These are phyloP conservation scores for Chloroclysta siterata DNA, from an alignment of 2,888 invertebrate species.

Conservation along the genomic window DNA sequence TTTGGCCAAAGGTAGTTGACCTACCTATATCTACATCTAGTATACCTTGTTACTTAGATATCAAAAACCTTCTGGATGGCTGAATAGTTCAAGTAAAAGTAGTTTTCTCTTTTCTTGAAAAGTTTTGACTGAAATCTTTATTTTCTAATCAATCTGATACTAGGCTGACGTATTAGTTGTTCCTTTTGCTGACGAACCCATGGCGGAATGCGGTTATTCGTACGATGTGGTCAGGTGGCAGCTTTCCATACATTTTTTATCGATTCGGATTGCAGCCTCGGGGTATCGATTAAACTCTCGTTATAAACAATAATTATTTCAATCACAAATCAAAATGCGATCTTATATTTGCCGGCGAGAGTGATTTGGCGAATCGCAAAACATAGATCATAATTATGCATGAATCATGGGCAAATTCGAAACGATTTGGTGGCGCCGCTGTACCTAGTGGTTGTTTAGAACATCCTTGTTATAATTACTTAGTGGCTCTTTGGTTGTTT, in stretches of 20 bases:
- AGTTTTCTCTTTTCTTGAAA: neutral
- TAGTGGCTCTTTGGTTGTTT: neutral
- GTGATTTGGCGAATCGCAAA: conserved; percentile 42
- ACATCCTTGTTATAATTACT: neutral
- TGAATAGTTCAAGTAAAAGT: no score
- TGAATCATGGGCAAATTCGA: conserved; percentile 30
- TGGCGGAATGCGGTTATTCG: conserved; percentile 67
- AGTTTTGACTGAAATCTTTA: neutral
- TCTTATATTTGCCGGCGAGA: conserved; percentile 49
- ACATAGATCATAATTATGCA: conserved; percentile 35
- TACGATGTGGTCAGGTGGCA: conserved; percentile 56
- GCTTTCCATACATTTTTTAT: conserved; percentile 70
- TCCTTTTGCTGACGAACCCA: conserved; percentile 54
- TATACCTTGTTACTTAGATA: no score
- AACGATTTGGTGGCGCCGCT: conserved; percentile 16
- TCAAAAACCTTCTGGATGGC: no score
- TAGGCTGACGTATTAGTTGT: conserved; percentile 45
- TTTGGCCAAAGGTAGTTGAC: neutral
- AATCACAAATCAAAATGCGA: conserved; percentile 51
- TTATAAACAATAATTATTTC: conserved; percentile 58
- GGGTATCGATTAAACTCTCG: conserved; percentile 59
- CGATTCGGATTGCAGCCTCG: conserved; percentile 52
- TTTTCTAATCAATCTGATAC: conserved; percentile 17
- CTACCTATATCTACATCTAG: no score
- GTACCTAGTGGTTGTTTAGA: neutral